phyloP scores from a whole-genome alignment of 2,888 invertebrate genomes.

The Microctonus brassicae region DNA sequence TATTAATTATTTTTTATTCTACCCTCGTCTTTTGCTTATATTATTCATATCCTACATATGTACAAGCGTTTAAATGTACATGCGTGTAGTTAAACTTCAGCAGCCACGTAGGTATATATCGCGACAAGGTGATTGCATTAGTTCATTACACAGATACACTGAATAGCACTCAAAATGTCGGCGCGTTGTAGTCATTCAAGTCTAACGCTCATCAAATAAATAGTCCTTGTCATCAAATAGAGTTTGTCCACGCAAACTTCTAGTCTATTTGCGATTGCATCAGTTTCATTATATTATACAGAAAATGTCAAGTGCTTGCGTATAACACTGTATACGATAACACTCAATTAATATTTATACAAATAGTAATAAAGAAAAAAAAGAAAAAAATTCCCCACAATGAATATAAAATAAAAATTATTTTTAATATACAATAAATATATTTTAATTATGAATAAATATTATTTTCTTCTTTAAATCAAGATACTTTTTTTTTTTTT shows the following conservation, averaged over 20 bases:
- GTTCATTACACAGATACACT: slow-evolving; percentile 6
- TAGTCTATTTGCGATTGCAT: not conserved
- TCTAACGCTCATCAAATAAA: slow-evolving; percentile 13
- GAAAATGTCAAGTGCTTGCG: not conserved
- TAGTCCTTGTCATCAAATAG: slow-evolving; percentile 8
- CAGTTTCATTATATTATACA: not conserved
- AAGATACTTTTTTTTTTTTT: too few relatives aligned
- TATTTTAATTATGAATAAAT: too few relatives aligned
- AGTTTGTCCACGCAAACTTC: slow-evolving; percentile 10
- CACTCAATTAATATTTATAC: not conserved
- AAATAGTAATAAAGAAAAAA: too few relatives aligned
- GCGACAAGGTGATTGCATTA: not conserved
- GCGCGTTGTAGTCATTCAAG: slow-evolving; percentile 2
- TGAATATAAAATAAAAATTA: too few relatives aligned
- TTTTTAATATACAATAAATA: too few relatives aligned
- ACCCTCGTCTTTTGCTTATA: too few relatives aligned
- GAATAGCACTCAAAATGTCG: slow-evolving; percentile 18
- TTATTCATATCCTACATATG: not conserved
- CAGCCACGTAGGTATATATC: not conserved
- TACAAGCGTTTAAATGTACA: not conserved
- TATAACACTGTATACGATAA: not conserved
- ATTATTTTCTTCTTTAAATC: too few relatives aligned
- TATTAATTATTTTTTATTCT: not conserved
- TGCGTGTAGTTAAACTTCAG: not conserved
- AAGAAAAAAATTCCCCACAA: too few relatives aligned